Percentiles rank a stretch among this genome's conserved stretches.
phyloP scores from a whole-genome alignment of 2,113 vertebrate species.

The Sprattus sprattus region DNA sequence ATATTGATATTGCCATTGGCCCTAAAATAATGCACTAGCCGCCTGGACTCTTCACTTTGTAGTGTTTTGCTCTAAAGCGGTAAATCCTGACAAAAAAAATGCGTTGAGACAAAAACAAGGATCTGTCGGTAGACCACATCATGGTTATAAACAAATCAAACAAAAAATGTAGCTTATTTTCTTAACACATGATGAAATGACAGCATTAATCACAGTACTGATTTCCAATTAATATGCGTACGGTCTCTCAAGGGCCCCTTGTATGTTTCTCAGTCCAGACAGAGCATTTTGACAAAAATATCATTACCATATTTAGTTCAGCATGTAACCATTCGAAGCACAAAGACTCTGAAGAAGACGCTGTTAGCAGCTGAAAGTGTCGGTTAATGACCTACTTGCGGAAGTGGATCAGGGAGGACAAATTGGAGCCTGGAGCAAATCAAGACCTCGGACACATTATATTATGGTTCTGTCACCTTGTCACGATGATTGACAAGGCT shows the following conservation, averaged over 20 bases:
- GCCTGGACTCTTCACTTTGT: too few relatives aligned
- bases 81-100: too few relatives aligned
- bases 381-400: background rate
- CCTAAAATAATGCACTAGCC: too few relatives aligned
- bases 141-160: too few relatives aligned
- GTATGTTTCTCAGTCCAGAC: background rate
- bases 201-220: background rate
- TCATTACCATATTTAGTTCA: background rate
- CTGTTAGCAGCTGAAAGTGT: background rate
- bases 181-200: background rate
- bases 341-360: background rate
- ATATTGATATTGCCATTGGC: too few relatives aligned
- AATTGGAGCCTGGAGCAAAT: slow-evolving; percentile 1
- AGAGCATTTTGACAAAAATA: background rate
- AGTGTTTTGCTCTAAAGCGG: too few relatives aligned
- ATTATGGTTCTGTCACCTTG: background rate
- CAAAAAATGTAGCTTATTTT: background rate
- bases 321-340: background rate
- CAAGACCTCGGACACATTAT: slow-evolving; percentile 1
- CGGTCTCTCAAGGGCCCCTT: background rate
- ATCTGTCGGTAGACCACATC: too few relatives aligned
- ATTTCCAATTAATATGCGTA: background rate
- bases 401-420: background rate
- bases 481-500: slow-evolving; percentile 39
- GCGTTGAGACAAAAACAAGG: too few relatives aligned